phyloP scores from a whole-genome alignment of 1,140 invertebrate species.

The Zaprionus nigranus region DNA sequence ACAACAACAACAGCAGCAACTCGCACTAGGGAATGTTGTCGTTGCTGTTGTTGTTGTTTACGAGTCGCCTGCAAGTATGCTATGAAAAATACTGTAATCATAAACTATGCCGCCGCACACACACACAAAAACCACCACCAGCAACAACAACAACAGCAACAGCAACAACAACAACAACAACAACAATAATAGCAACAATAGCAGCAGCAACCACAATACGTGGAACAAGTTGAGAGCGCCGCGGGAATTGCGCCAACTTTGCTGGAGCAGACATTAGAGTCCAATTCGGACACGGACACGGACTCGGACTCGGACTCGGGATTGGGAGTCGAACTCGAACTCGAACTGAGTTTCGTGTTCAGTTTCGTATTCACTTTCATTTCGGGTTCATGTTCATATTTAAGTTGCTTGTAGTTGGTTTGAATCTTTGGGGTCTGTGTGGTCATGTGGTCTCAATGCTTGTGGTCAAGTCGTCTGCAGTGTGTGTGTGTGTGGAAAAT shows the following conservation, averaged over 20 bases:
- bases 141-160: neutral
- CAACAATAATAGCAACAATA: neutral
- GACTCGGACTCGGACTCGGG: neutral
- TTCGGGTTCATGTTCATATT: no score
- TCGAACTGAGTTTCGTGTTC: neutral
- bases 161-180: neutral
- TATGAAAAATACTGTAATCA: constrained; percentile 71
- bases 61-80: constrained; percentile 54
- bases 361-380: no score
- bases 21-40: neutral
- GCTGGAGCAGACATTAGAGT: neutral
- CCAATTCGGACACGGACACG: neutral
- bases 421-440: no score
- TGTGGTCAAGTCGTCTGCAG: no score
- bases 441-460: no score
- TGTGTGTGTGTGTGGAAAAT: no score
- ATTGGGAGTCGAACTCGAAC: neutral
- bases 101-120: constrained; percentile 53
- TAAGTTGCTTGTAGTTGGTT: no score
- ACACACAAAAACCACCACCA: neutral
- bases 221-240: neutral
- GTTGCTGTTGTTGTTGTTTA: constrained; percentile 37
- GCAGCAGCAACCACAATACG: neutral
- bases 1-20: neutral
- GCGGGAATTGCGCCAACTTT: neutral